Percentiles rank a stretch among this genome's conserved stretches.
phyloP scores from a whole-genome alignment of 2,888 invertebrate genomes.

The Lasius platythorax region DNA sequence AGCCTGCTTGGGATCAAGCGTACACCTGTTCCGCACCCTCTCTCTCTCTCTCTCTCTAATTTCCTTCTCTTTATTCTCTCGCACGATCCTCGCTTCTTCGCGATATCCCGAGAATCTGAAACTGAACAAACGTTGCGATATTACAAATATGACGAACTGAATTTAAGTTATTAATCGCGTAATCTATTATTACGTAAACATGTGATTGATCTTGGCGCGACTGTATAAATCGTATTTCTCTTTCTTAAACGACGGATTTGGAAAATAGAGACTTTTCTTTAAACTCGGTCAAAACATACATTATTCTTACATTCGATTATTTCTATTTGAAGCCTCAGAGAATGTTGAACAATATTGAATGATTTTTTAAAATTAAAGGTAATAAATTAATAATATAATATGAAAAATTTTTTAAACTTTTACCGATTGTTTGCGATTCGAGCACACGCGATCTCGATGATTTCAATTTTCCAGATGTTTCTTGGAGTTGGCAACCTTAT shows the following conservation, averaged over 20 bases:
- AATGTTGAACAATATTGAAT: background rate
- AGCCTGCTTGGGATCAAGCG: constrained; percentile 62
- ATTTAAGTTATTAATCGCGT: background rate
- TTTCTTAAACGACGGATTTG: background rate
- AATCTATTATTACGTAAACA: constrained; percentile 4
- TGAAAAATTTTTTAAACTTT: background rate
- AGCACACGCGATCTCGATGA: background rate
- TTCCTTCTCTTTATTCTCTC: constrained; percentile 68
- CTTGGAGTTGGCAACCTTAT: background rate
- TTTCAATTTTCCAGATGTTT: background rate
- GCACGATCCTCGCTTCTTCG: constrained; percentile 23
- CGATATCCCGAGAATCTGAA: constrained; percentile 41
- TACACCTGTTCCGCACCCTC: constrained; percentile 77
- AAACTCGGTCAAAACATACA: background rate
- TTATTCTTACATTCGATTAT: background rate
- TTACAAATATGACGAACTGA: constrained; percentile 1
- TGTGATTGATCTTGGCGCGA: background rate
- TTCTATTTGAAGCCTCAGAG: background rate
- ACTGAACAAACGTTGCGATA: background rate
- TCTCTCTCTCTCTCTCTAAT: constrained; percentile 62
- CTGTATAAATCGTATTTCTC: background rate
- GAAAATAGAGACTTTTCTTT: background rate
- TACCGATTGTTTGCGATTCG: background rate
- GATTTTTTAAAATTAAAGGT: background rate
- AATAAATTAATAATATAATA: background rate